Base-by-base conservation (phyloP, 2,797 vertebrate species). In the Malacoraja senta region DNA sequence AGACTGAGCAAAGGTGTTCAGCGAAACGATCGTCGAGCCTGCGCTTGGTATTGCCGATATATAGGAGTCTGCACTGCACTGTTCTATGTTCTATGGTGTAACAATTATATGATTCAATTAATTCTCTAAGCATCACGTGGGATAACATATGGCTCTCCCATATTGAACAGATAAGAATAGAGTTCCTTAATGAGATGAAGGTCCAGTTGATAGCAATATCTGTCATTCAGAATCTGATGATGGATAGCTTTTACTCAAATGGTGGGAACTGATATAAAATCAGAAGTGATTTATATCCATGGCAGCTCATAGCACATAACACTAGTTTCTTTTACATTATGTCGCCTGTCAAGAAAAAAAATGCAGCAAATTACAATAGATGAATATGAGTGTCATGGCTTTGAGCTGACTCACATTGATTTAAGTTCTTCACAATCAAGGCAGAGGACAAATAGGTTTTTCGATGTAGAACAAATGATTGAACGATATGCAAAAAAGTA, bases 211-310 rank as follows among this genome's bases (percentile, higher is more conserved):
- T 92, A 53, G 44, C 29, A 92, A 74, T 53, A 92, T 15, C 38
- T 91, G 90, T 53, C n/a, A 74, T 76, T 72, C 38, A 74, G 74
- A 74, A 53, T 53, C 12, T 91, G 71, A 44, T 91, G 68, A 26
- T 24, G 21, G 26, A 74, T 53, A 24, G 21, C 26, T 15, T 26
- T 53, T 65, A 88, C 8, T 88, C 17, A 74, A 72, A 74, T n/a
- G 29, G 32, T 53, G 71, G 44, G 53, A n/a, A 76, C 71, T 6
- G 29, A 76, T 29, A 92, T 44, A 76, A 92, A 74, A 92, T 53
- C 68, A 76, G 21, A 92, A 68, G 84, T 88, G 63, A 68, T 88
- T 88, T 88, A 88, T 88, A 35, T 88, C 61, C 63, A 68, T n/a
- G 68, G 63, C 19, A 68, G 17, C n/a, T 35, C 61, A 68, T 68